phyloP scores from a whole-genome alignment of 2,888 invertebrate genomes.

The Bombylius discolor region DNA sequence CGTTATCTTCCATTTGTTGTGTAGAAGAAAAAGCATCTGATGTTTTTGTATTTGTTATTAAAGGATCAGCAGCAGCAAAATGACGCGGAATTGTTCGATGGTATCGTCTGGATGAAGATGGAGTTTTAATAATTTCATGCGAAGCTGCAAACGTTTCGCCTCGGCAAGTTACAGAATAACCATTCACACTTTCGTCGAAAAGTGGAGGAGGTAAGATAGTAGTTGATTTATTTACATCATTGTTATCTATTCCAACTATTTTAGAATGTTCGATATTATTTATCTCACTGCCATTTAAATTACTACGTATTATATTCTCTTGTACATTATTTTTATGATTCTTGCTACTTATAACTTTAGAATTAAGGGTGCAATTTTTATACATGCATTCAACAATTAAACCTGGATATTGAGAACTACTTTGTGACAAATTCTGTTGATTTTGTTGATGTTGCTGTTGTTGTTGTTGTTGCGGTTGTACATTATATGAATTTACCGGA shows the following conservation, averaged over 20 bases:
- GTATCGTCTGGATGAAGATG: constrained; percentile 32
- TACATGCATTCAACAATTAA: constrained; percentile 29
- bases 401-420: constrained; percentile 11
- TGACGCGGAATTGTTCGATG: constrained; percentile 38
- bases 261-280: neutral
- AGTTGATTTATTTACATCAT: neutral
- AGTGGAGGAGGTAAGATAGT: constrained; percentile 16
- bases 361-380: constrained; percentile 33
- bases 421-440: constrained; percentile 3
- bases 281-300: neutral
- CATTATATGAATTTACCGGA: constrained; percentile 6
- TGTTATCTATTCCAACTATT: neutral
- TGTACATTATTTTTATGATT: neutral
- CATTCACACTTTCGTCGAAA: constrained; percentile 11
- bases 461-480: constrained; percentile 13
- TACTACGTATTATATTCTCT: neutral
- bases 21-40: constrained; percentile 6
- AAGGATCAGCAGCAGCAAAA: constrained; percentile 32
- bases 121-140: constrained; percentile 23
- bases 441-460: constrained; percentile 12
- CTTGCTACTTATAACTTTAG: constrained; percentile 7
- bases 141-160: neutral
- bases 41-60: constrained; percentile 1
- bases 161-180: neutral
- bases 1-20: neutral